Evolutionary conservation across 2,888 invertebrate species (phyloP).

Genomic region (Stratiomys singularior): DNA sequence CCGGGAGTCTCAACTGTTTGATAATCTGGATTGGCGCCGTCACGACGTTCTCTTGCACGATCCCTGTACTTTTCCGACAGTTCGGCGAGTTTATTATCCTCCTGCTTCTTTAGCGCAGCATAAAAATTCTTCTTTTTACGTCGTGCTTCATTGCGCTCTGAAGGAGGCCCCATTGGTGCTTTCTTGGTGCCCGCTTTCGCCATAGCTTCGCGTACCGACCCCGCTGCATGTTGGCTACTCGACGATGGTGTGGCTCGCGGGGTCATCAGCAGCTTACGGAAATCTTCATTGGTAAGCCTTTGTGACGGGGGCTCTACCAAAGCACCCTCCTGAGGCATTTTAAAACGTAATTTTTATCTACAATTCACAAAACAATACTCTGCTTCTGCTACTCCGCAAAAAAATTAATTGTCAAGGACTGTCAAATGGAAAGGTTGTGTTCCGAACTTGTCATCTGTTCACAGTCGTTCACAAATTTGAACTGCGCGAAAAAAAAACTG

Average conservation of each 20-base stretch:
- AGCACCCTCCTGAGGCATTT: slow-evolving; percentile 49
- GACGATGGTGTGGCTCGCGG: slow-evolving; percentile 79
- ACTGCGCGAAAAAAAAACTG: slow-evolving; percentile 6
- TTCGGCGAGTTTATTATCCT: slow-evolving; percentile 94
- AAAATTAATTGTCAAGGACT: neutral
- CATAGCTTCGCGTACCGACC: slow-evolving; percentile 72
- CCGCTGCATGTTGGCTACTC: slow-evolving; percentile 63
- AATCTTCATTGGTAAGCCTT: slow-evolving; percentile 95
- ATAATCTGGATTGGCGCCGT: slow-evolving; percentile 84
- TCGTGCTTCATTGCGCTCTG: slow-evolving; percentile 82
- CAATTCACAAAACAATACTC: neutral
- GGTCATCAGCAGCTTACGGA: slow-evolving; percentile 94
- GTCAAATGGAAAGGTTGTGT: neutral
- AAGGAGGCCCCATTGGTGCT: slow-evolving; percentile 66
- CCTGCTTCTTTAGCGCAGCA: slow-evolving; percentile 92
- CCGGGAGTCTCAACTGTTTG: slow-evolving; percentile 81
- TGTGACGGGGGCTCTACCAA: slow-evolving; percentile 72
- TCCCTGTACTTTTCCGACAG: slow-evolving; percentile 93
- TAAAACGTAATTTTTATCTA: neutral
- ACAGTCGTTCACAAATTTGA: neutral
- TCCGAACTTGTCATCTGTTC: too few species aligned
- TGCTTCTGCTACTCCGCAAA: too few species aligned
- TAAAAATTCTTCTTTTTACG: slow-evolving; percentile 95
- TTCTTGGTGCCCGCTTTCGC: slow-evolving; percentile 58
- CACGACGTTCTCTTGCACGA: slow-evolving; percentile 88